Percentiles rank a stretch among this genome's conserved stretches.
Conservation (phyloP, 2,888 invertebrate species). For the Cerceris rybyensis region DNA sequence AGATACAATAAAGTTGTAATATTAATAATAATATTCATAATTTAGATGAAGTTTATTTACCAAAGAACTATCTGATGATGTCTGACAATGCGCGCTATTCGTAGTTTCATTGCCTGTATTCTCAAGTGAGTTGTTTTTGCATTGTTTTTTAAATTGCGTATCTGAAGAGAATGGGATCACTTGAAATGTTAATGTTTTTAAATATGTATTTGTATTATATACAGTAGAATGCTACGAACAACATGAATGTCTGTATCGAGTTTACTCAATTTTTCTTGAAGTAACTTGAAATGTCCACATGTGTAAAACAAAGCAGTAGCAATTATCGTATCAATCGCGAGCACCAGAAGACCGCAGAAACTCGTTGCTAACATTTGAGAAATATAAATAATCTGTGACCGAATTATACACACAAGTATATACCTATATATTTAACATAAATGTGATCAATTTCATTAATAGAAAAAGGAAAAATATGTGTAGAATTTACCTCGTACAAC, state of each 20-base stretch:
- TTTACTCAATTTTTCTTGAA: slow-evolving; percentile 61
- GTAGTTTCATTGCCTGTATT: slow-evolving; percentile 38
- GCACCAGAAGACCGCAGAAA: slow-evolving; percentile 65
- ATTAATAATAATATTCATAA: not conserved
- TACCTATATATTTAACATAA: slow-evolving; percentile 17
- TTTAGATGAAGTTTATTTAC: slow-evolving; percentile 42
- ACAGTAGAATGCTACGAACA: slow-evolving; percentile 39
- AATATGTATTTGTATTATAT: not conserved
- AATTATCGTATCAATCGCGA: slow-evolving; percentile 71
- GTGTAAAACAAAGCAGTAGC: slow-evolving; percentile 72
- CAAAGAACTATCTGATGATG: slow-evolving; percentile 63
- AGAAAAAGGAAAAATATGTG: not conserved
- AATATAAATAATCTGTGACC: slow-evolving; percentile 61
- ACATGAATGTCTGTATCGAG: slow-evolving; percentile 24
- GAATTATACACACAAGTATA: slow-evolving; percentile 1
- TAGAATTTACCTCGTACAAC: slow-evolving; percentile 65
- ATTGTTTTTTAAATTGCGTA: slow-evolving; percentile 14
- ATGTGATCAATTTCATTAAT: slow-evolving; percentile 1
- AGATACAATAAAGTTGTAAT: slow-evolving; percentile 12
- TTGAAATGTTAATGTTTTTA: not conserved
- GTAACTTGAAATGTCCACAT: slow-evolving; percentile 69
- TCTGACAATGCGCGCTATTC: slow-evolving; percentile 40
- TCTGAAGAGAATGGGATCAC: slow-evolving; percentile 5
- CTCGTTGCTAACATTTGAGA: slow-evolving; percentile 70
- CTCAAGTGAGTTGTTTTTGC: slow-evolving; percentile 6